These are phyloP conservation scores for Atta texana DNA, from an alignment of 1,140 invertebrate genomes.

Conservation along the genomic window DNA sequence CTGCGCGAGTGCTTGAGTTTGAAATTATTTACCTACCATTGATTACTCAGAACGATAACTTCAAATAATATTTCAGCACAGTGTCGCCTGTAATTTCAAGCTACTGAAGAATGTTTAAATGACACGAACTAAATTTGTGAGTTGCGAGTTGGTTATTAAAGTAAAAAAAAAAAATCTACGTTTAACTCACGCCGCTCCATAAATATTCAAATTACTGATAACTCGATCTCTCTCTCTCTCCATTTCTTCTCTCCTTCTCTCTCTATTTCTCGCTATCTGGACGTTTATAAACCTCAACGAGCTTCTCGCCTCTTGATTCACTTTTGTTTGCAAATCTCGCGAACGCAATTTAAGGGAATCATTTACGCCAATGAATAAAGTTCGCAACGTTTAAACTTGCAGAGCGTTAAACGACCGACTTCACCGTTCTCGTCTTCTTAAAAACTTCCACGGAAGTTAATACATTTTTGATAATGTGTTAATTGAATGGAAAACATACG, in stretches of 20 bases:
- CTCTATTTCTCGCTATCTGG: slow-evolving; percentile 22
- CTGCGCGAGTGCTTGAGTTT: slow-evolving; percentile 11
- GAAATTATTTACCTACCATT: slow-evolving; percentile 31
- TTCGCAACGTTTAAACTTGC: slow-evolving; percentile 36
- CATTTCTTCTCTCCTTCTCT: too few species aligned
- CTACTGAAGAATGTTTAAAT: slow-evolving; percentile 61
- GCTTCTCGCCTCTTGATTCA: slow-evolving; percentile 71
- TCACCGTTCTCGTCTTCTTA: background rate
- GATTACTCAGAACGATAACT: slow-evolving; percentile 28
- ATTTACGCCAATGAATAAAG: slow-evolving; percentile 72
- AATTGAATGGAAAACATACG: slow-evolving; percentile 25
- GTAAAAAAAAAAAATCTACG: slow-evolving; percentile 66
- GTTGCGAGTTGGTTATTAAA: slow-evolving; percentile 74
- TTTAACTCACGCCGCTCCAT: slow-evolving; percentile 68
- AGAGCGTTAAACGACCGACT: slow-evolving; percentile 29
- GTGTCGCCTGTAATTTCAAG: slow-evolving; percentile 20
- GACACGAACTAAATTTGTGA: slow-evolving; percentile 64
- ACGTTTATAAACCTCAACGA: slow-evolving; percentile 69
- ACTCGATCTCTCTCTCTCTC: slow-evolving; percentile 52
- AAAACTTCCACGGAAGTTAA: background rate
- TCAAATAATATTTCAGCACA: slow-evolving; percentile 55
- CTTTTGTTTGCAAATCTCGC: slow-evolving; percentile 74
- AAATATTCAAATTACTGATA: slow-evolving; percentile 78
- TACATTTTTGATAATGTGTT: slow-evolving; percentile 46
- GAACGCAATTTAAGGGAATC: slow-evolving; percentile 74